Evolutionary conservation across 2,888 invertebrate genomes (phyloP), one percentile per base, ranked within the genome.

Genomic region (Synergus itoensis): DNA sequence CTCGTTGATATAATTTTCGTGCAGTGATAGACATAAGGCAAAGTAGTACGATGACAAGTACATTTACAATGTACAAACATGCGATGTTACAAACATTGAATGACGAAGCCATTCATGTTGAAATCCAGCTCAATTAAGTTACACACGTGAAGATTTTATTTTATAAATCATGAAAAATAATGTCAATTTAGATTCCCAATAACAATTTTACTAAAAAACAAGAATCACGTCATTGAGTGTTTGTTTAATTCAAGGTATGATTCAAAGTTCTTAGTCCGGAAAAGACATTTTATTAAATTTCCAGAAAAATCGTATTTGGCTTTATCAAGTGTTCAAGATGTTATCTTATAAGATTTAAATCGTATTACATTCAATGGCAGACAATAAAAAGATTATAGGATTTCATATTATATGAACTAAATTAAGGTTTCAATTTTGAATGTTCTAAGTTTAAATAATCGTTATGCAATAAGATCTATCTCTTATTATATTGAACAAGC

Each of bases 41-140:
- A 63, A 40, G 64, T 41, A 12, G 0, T 65, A n/a, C 40, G 41
- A 65, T 65, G 65, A 65, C n/a, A 65, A 65, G 65, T 65, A 9
- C n/a, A 40, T 65, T 65, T 65, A 11, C n/a, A 65, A 41, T n/a
- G n/a, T n/a, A n/a, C n/a, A n/a, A n/a, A n/a, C 65, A 65, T 41
- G 65, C 65, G 40, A 65, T 40, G 11, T 65, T 65, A 40, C 41
- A 41, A 40, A n/a, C 16, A 4, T 65, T 40, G 18, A 41, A 65
- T 65, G 65, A 65, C 65, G 41, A 65, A 65, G 65, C 65, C 9
- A n/a, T 65, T 65, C 41, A 16, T 65, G 36, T 40, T 36, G 9
- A 65, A 65, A 65, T 65, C 65, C 41, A 65, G 41, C 65, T 65
- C 36, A 65, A 41, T 65, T 65, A 41, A 65, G 41, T 14, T 4